Evolutionary conservation across 1,140 invertebrate genomes (phyloP).

Genomic region (Conopomorpha cramerella): DNA sequence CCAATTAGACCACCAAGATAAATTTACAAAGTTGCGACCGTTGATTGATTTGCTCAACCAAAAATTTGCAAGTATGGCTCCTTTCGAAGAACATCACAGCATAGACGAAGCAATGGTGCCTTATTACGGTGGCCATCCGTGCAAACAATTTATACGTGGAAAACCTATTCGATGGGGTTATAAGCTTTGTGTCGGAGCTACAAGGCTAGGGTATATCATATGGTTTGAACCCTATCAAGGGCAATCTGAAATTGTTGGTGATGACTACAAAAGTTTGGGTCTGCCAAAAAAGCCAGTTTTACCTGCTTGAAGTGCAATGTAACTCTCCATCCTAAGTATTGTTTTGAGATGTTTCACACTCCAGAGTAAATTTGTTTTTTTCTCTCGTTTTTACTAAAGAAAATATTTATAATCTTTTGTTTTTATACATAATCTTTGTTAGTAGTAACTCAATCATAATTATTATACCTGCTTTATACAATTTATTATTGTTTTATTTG

Average conservation of each 20-base stretch:
- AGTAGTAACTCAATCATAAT: too few relatives aligned
- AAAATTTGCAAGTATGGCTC: conserved; percentile 6
- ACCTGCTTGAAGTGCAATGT: not conserved
- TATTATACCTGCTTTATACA: too few relatives aligned
- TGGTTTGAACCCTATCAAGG: conserved; percentile 17
- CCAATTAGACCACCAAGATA: not conserved
- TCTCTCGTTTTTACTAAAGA: too few relatives aligned
- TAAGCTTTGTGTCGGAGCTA: conserved; percentile 17
- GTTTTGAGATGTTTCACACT: not conserved
- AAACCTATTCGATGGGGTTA: conserved; percentile 19
- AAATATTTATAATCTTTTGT: too few relatives aligned
- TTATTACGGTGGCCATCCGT: conserved; percentile 18
- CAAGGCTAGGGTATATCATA: conserved; percentile 10
- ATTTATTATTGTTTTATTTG: too few relatives aligned
- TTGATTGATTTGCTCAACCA: conserved; percentile 6
- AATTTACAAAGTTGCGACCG: conserved; percentile 1
- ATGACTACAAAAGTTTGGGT: conserved; percentile 9
- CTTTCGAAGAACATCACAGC: conserved; percentile 10
- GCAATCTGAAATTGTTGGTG: conserved; percentile 2
- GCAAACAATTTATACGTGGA: conserved; percentile 19
- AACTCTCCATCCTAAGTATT: not conserved
- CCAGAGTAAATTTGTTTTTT: not conserved
- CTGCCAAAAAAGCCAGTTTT: conserved; percentile 8
- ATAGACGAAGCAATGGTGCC: conserved; percentile 21
- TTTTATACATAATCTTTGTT: too few relatives aligned